A percentile compares a stretch with the other conserved stretches of the same genome.
These are phyloP conservation scores for Synergus gifuensis DNA, from an alignment of 2,888 invertebrate genomes.

Conservation along the genomic window DNA sequence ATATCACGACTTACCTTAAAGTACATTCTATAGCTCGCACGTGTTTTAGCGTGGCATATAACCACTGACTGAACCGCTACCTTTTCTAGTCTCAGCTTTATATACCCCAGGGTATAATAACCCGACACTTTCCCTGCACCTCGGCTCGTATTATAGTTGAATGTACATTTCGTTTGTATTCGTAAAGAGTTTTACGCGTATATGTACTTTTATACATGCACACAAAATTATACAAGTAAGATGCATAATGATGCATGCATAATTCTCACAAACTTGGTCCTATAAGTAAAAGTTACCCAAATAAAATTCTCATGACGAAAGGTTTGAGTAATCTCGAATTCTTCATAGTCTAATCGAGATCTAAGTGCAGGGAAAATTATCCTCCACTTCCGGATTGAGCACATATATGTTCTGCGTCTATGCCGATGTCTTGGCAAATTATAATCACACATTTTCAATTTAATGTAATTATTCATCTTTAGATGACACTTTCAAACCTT, in stretches of 20 bases:
- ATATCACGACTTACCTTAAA: conserved; percentile 70
- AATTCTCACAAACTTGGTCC: neutral
- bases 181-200: conserved; percentile 58
- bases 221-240: conserved; percentile 12
- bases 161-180: conserved; percentile 66
- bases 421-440: neutral
- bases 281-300: neutral
- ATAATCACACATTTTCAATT: conserved; percentile 9
- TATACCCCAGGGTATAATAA: conserved; percentile 74
- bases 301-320: conserved; percentile 10
- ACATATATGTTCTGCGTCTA: neutral
- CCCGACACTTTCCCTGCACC: conserved; percentile 75
- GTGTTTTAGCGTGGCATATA: conserved; percentile 72
- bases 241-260: neutral
- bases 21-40: conserved; percentile 72
- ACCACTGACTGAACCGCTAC: conserved; percentile 76
- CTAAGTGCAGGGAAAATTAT: conserved; percentile 5
- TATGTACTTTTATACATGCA: neutral
- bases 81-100: conserved; percentile 73
- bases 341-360: neutral
- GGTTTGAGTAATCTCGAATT: neutral
- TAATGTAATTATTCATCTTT: conserved; percentile 23
- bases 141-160: conserved; percentile 69
- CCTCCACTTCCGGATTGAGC: conserved; percentile 11
- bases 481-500: conserved; percentile 36